Evolutionary conservation across 1,140 invertebrate species (phyloP).

Genomic region (Planococcus citri): DNA sequence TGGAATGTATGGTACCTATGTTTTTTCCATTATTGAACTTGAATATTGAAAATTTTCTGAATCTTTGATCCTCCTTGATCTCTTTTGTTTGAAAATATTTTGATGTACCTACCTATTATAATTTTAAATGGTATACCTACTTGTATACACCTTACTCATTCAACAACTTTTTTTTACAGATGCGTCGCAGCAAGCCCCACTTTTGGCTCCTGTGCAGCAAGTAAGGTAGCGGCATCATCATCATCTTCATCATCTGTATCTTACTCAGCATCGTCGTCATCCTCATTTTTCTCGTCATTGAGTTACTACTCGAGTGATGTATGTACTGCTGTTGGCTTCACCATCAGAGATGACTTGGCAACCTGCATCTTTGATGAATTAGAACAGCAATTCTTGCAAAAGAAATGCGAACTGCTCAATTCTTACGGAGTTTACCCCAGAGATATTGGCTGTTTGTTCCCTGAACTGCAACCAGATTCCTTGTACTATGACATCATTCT

Average conservation of each 20-base stretch:
- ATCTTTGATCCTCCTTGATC: too few relatives aligned
- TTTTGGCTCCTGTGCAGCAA: background rate
- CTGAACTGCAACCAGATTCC: background rate
- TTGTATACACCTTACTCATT: background rate
- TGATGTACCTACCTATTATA: background rate
- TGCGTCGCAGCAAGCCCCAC: background rate
- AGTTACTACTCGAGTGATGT: background rate
- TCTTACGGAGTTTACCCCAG: background rate
- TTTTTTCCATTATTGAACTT: too few relatives aligned
- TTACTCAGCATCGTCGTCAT: background rate
- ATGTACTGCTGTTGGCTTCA: conserved; percentile 1
- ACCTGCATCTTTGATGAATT: background rate
- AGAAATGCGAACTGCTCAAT: conserved; percentile 8
- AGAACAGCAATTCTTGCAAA: background rate
- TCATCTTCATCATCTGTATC: background rate
- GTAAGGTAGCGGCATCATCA: background rate
- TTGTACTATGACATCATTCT: background rate
- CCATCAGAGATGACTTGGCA: background rate
- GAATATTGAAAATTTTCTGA: too few relatives aligned
- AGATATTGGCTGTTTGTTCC: background rate
- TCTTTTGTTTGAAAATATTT: too few relatives aligned
- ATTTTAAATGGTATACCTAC: background rate
- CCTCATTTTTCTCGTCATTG: background rate
- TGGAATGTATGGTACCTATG: too few relatives aligned
- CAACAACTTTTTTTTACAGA: background rate